Conservation (phyloP, 2,113 vertebrate genomes). For the Monarcha castaneiventris region DNA sequence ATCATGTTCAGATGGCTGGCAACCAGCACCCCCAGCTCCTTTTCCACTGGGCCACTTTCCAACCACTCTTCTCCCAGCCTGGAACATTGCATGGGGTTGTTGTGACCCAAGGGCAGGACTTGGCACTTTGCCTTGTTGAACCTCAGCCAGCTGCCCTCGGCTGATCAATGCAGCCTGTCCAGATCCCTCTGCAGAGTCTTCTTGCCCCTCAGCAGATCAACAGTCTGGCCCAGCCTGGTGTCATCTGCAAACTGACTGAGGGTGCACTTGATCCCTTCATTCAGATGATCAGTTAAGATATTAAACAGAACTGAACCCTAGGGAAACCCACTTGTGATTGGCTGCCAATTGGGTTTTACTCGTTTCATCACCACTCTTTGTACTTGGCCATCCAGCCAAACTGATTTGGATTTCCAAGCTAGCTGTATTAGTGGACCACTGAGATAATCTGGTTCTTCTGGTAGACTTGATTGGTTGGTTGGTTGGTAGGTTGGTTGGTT, state of each 20-base stretch:
- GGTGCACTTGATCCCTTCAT: not conserved
- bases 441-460: not conserved
- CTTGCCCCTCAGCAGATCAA: not conserved
- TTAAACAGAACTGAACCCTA: not conserved
- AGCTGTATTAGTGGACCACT: not conserved
- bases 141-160: accelerated
- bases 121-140: not conserved
- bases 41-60: not conserved
- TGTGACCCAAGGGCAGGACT: not conserved
- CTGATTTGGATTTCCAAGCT: not conserved
- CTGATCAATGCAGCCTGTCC: not conserved
- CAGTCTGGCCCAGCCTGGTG: not conserved
- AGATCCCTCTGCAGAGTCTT: not conserved
- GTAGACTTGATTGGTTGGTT: not conserved
- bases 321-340: not conserved
- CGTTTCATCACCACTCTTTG: not conserved
- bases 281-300: not conserved
- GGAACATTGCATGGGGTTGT: not conserved
- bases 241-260: not conserved
- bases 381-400: not conserved
- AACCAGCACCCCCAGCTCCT: not conserved
- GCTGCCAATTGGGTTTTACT: not conserved
- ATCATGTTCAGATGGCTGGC: not conserved
- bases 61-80: not conserved
- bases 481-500: no score